Percentiles rank a stretch among this genome's conserved stretches.
These are phyloP conservation scores for Crenichthys baileyi DNA, from an alignment of 2,797 vertebrate species.

Conservation along the genomic window DNA sequence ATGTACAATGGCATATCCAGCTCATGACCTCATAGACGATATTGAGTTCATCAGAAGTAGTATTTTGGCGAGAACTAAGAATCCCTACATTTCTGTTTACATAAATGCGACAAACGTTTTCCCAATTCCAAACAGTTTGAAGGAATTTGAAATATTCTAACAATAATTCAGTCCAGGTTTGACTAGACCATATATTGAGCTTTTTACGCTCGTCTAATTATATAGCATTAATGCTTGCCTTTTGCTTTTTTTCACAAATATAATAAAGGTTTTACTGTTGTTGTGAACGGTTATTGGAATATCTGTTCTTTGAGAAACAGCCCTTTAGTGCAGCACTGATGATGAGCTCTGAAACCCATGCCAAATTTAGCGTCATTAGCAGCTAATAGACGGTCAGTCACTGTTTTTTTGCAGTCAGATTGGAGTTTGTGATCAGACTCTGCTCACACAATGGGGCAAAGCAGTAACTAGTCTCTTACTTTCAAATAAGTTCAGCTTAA, in stretches of 20 bases:
- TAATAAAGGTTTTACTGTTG: not conserved
- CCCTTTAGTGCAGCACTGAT: not conserved
- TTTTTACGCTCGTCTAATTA: no score
- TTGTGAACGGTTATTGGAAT: not conserved
- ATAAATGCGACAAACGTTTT: no score
- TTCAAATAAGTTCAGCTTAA: not conserved
- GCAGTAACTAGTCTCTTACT: not conserved
- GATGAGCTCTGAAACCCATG: not conserved
- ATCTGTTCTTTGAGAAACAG: not conserved
- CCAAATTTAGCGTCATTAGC: not conserved
- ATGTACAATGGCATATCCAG: no score
- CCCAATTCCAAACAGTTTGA: no score
- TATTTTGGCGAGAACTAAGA: no score
- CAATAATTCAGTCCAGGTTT: no score
- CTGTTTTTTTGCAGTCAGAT: not conserved
- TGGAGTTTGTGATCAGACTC: not conserved
- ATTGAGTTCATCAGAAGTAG: no score
- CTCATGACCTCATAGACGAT: no score
- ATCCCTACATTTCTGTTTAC: no score
- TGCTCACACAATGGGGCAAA: not conserved
- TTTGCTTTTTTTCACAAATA: not conserved
- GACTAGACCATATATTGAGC: no score
- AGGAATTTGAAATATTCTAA: no score
- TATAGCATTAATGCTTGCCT: no score
- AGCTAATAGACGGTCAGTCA: not conserved